Base-by-base conservation (phyloP, 1,140 invertebrate genomes). In the Chionoecetes opilio region DNA sequence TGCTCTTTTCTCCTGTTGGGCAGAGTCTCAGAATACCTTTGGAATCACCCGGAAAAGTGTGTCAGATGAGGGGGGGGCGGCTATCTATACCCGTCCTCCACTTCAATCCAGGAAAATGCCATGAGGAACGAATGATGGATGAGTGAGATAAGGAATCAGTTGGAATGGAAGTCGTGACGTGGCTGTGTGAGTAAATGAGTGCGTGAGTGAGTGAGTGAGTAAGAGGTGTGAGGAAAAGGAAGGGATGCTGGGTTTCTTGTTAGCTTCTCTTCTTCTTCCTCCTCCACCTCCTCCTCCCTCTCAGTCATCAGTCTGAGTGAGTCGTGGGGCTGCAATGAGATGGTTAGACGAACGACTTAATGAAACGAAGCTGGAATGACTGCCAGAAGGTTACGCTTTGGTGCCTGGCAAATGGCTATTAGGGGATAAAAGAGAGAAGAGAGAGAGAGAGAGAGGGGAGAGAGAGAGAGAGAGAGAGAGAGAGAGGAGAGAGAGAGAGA, bases 221-320 rank as follows among this genome's bases (percentile, higher is more conserved):
- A 1, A 8, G 63, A n/a, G n/a, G n/a, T n/a, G n/a, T n/a, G n/a
- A n/a, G n/a, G n/a, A n/a, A n/a, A n/a, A n/a, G n/a, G n/a, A n/a
- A n/a, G n/a, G n/a, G n/a, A n/a, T n/a, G n/a, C n/a, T n/a, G n/a
- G n/a, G n/a, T n/a, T n/a, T n/a, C n/a, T 26, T n/a, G n/a, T n/a
- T n/a, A n/a, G n/a, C n/a, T n/a, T n/a, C n/a, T n/a, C n/a, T n/a
- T 75, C 63, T 26, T 75, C 63, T 26, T 75, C 63, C 63, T 75
- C 63, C 63, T 75, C 63, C 63, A n/a, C 63, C 63, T 75, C 63
- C 63, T 75, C 63, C 63, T 8, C 63, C 63, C 63, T n/a, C 63
- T 75, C n/a, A 26, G 63, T 75, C 63, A 75, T 75, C 63, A 75
- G 63, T 75, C 63, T n/a, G 63, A 75, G 63, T 75, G 63, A 75